Evolutionary conservation across 2,113 vertebrate species (phyloP).

Genomic region (Mellivora capensis): DNA sequence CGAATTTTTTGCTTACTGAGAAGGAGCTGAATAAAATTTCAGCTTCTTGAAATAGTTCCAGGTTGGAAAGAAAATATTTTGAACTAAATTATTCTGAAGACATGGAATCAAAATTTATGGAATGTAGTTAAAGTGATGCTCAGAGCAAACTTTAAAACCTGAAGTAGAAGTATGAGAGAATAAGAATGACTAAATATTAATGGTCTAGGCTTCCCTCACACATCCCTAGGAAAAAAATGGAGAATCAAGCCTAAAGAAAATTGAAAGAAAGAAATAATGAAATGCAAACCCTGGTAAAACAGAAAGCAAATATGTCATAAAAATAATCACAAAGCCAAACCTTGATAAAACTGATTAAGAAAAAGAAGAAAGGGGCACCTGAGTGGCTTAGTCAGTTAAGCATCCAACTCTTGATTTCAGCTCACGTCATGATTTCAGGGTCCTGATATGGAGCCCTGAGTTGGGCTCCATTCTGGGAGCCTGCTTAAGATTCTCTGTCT

Average conservation of each 20-base stretch:
- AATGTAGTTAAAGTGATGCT: neutral
- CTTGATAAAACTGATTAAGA: neutral
- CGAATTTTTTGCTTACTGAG: neutral
- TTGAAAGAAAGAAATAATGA: neutral
- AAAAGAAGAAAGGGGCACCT: neutral
- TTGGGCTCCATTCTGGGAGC: neutral
- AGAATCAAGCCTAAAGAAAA: neutral
- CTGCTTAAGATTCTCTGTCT: neutral
- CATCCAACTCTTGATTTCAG: neutral
- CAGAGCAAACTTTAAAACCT: neutral
- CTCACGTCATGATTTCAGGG: neutral
- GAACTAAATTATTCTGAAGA: neutral
- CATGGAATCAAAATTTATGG: neutral
- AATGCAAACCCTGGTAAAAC: neutral
- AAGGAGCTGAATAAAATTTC: neutral
- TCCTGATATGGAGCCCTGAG: neutral
- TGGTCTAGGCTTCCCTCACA: neutral
- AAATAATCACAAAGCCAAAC: neutral
- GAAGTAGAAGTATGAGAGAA: neutral
- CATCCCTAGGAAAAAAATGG: neutral
- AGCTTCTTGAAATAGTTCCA: neutral
- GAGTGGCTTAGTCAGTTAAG: neutral
- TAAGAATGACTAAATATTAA: neutral
- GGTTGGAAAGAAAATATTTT: neutral
- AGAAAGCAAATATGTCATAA: neutral